These are phyloP conservation scores for Dicyrtomina minuta DNA, from an alignment of 2,888 invertebrate species.

Conservation along the genomic window DNA sequence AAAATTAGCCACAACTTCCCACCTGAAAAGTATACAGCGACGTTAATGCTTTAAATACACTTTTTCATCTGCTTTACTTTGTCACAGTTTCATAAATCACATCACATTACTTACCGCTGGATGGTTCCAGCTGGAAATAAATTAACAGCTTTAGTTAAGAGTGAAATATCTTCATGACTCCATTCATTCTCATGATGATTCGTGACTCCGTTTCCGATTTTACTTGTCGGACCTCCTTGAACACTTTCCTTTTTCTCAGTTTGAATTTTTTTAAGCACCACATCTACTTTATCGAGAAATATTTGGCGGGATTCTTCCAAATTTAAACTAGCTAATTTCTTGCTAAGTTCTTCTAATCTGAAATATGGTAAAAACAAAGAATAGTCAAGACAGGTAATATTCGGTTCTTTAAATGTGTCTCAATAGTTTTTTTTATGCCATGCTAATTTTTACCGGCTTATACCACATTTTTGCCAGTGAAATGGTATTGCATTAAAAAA, in stretches of 20 bases:
- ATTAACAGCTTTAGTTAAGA: conserved; percentile 95
- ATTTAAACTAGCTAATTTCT: conserved; percentile 53
- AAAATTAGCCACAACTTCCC: conserved; percentile 94
- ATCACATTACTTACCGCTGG: conserved; percentile 32
- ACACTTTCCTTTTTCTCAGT: conserved; percentile 59
- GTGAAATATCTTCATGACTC: conserved; percentile 80
- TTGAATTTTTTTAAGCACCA: conserved; percentile 74
- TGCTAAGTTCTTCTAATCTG: conserved; percentile 55
- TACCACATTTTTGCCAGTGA: too few relatives aligned
- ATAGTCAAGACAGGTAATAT: too few relatives aligned
- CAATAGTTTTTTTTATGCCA: background rate
- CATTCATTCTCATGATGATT: conserved; percentile 67
- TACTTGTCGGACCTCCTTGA: conserved; percentile 53
- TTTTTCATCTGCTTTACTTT: too few relatives aligned
- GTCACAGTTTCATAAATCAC: background rate
- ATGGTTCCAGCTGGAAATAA: conserved; percentile 92
- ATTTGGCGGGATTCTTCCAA: conserved; percentile 64
- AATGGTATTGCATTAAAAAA: too few relatives aligned
- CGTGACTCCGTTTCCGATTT: conserved; percentile 58
- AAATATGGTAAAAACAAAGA: background rate
- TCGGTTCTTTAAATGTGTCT: background rate
- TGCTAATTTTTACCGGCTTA: too few relatives aligned
- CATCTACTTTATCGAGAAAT: conserved; percentile 68
- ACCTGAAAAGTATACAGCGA: conserved; percentile 56
- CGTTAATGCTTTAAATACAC: too few relatives aligned